Percentiles rank a stretch among this genome's conserved stretches.
Evolutionary conservation across 2,113 vertebrate species (phyloP).

Genomic region (Aldabrachelys gigantea): DNA sequence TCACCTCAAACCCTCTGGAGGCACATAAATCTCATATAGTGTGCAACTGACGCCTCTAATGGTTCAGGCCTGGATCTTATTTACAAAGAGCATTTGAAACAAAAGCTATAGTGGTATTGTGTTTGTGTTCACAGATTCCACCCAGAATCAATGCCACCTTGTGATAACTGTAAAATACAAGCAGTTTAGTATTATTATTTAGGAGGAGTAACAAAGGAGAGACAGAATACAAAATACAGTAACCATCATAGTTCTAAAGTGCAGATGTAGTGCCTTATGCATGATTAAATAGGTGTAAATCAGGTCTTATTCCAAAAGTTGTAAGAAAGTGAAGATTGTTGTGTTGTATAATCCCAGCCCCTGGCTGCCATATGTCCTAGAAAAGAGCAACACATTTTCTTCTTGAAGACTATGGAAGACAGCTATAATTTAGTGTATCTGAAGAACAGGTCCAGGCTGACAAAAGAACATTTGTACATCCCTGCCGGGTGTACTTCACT

Average conservation of each 20-base stretch:
- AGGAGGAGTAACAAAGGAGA: neutral
- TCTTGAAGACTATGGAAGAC: neutral
- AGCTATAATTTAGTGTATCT: neutral
- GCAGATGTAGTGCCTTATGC: neutral
- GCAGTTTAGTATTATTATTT: neutral
- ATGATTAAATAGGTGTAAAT: neutral
- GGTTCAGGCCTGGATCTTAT: neutral
- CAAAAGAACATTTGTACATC: neutral
- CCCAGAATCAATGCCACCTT: neutral
- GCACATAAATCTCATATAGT: neutral
- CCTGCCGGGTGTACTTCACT: neutral
- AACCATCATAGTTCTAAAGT: neutral
- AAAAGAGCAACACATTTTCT: neutral
- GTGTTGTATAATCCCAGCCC: neutral
- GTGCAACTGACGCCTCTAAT: neutral
- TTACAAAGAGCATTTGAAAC: neutral
- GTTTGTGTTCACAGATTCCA: neutral
- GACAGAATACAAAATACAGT: neutral
- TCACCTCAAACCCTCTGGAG: neutral
- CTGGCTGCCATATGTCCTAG: neutral
- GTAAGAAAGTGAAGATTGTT: neutral
- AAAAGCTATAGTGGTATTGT: neutral
- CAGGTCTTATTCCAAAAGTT: neutral
- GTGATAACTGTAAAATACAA: neutral
- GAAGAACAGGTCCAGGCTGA: neutral